Evolutionary conservation across 2,797 vertebrate species (phyloP), one percentile per base, ranked within the genome.

Genomic region (Fundulus diaphanus): DNA sequence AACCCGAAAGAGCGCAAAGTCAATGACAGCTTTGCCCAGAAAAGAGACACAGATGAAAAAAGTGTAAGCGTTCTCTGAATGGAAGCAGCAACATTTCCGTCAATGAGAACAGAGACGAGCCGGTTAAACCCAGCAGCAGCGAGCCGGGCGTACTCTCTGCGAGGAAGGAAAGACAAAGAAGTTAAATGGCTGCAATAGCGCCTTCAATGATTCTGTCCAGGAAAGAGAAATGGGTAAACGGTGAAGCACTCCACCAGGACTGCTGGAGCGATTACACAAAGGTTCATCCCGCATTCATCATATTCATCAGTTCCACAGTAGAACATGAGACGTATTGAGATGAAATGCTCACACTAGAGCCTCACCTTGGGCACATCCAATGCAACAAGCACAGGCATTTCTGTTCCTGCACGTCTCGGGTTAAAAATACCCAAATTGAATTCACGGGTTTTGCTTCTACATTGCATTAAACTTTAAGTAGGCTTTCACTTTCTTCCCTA

Each of bases 221-320:
- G 37, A n/a, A 66, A 66, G 37, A 16, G 63, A 27, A 66, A 66
- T 15, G 37, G 24, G 24, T 66, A 27, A 66, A 66, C 6, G 12
- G 37, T 7, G 24, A 42, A 42, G 24, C 24, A 8, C 63, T 42
- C 24, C 63, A 66, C 63, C 37, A 66, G 37, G 63, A 66, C 63
- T 27, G 27, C 24, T n/a, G 12, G 12, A 66, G 63, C 12, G 24
- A 42, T 66, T 42, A 44, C 79, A 74, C 78, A 16, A 67, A 46
- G 52, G 22, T 76, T 76, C 37, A 22, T 59, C 75, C 84, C 81
- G 42, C n/a, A 59, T 67, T 82, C 73, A 71, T 79, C 70, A 73
- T n/a, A n/a, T n/a, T n/a, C n/a, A n/a, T n/a, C n/a, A 76, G 84
- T 87, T 80, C 78, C 72, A 83, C 71, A 44, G 78, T 76, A 78